Conservation (phyloP, 2,888 invertebrate species). For the Parnassius apollo region DNA sequence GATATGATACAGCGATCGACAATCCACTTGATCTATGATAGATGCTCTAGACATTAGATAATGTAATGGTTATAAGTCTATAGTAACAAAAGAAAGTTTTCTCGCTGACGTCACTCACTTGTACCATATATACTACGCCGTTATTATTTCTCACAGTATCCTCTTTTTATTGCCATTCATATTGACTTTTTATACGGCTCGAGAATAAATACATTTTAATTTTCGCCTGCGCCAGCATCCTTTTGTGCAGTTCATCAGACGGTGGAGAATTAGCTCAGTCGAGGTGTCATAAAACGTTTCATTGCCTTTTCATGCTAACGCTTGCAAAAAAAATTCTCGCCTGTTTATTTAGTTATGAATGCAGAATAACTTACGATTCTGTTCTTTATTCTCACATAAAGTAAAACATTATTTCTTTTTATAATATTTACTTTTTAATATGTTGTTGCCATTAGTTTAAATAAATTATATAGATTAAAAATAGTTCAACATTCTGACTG, state of each 20-base stretch:
- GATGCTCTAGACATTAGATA: too few relatives aligned
- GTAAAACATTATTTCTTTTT: slow-evolving; percentile 33
- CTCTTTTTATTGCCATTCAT: slow-evolving; percentile 77
- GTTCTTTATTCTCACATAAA: slow-evolving; percentile 34
- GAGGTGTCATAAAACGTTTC: slow-evolving; percentile 59
- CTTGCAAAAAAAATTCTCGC: slow-evolving; percentile 24
- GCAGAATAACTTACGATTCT: slow-evolving; percentile 48
- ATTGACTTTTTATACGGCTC: slow-evolving; percentile 79
- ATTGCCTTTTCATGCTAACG: slow-evolving; percentile 35
- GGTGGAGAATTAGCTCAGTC: slow-evolving; percentile 65
- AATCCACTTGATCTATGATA: too few relatives aligned
- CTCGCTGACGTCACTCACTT: slow-evolving; percentile 7
- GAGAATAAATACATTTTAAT: slow-evolving; percentile 81
- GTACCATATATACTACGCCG: slow-evolving; percentile 14
- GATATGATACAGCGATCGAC: too few relatives aligned
- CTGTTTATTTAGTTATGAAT: slow-evolving; percentile 13
- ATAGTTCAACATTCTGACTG: neutral
- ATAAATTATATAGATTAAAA: neutral
- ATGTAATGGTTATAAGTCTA: too few relatives aligned
- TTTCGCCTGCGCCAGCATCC: slow-evolving; percentile 64
- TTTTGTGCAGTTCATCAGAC: slow-evolving; percentile 68
- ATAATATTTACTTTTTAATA: neutral
- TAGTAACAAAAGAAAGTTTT: neutral
- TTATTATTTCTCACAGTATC: slow-evolving; percentile 66
- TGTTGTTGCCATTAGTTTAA: neutral